These are phyloP conservation scores for Drosophila ochracea DNA, from an alignment of 2,888 invertebrate species.

Conservation along the genomic window DNA sequence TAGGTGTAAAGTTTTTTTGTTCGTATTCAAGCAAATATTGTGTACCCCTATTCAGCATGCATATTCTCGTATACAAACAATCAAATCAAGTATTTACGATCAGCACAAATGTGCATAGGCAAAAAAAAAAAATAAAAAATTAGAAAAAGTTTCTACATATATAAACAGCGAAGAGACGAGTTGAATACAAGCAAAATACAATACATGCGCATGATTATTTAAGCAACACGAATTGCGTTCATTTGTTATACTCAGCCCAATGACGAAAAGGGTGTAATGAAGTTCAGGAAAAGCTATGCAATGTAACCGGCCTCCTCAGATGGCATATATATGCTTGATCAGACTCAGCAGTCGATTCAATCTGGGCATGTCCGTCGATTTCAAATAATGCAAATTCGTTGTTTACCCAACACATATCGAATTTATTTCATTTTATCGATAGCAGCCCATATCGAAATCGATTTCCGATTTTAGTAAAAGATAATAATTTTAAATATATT, in stretches of 20 bases:
- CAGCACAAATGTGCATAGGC: slow-evolving; percentile 65
- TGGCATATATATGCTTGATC: background rate
- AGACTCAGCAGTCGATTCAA: background rate
- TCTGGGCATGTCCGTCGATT: background rate
- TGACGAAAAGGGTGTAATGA: background rate
- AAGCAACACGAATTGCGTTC: slow-evolving; percentile 59
- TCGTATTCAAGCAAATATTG: slow-evolving; percentile 14
- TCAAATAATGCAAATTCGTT: background rate
- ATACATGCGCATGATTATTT: slow-evolving; percentile 64
- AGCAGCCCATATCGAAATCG: background rate
- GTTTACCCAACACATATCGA: background rate
- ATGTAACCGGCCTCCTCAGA: background rate
- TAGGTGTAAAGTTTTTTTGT: background rate
- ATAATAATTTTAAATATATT: background rate
- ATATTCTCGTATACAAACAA: slow-evolving; percentile 70
- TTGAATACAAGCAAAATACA: slow-evolving; percentile 28
- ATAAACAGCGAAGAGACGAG: slow-evolving; percentile 17
- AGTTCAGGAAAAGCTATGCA: background rate
- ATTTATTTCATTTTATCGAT: background rate
- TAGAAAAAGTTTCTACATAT: slow-evolving; percentile 16
- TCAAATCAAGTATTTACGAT: slow-evolving; percentile 75
- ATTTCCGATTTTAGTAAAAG: background rate
- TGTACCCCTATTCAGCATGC: slow-evolving; percentile 48
- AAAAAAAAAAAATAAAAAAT: slow-evolving; percentile 27
- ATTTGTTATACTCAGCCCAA: slow-evolving; percentile 19